Base-by-base conservation (phyloP, 2,888 invertebrate species). In the Sphaerophoria rueppellii region DNA sequence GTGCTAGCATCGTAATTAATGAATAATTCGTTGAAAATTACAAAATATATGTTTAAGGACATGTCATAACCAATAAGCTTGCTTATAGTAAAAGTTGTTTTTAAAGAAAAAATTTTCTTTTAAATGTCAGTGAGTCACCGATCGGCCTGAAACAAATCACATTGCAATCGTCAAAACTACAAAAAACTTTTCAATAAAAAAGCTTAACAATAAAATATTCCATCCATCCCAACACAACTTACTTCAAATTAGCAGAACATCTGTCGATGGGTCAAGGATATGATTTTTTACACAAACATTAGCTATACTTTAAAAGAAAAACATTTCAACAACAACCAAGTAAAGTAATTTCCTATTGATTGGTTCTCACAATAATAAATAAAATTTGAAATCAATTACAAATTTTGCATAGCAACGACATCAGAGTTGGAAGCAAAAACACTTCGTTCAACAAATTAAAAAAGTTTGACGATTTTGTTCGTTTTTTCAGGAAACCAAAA, bases 381-480 rank as follows among this genome's bases (percentile, higher is more conserved):
- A 83, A 83, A 83, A 65, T 65, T 83, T 71, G 65, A 79, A 83
- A 83, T 83, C 79, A 79, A 83, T 83, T 79, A 83, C 79, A 79
- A 83, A 83, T 70, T 83, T 83, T 85, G 80, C 83, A 85, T 85
- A 85, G 80, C 80, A 80, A 85, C 80, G 76, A 76, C 75, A 85
- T 43, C 43, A 43, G 11, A 7, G 43, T 43, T 43, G 43, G 65
- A 67, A 72, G 80, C 72, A 61, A 80, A 85, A 85, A 85, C 80
- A 85, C 80, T 80, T 76, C 57, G 71, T 63, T 80, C 83, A 80
- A 85, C 83, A 85, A 85, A 85, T 85, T 85, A 85, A 85, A 85
- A 85, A 85, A 85, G 80, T 85, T 85, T 79, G 82, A 79, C 79
- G 58, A 54, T 79, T 78, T 78, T 67, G 48, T 75, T 58, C 75